Percentiles rank a stretch among this genome's conserved stretches.
Evolutionary conservation across 2,113 vertebrate species (phyloP).

Genomic region (Callionymus lyra): DNA sequence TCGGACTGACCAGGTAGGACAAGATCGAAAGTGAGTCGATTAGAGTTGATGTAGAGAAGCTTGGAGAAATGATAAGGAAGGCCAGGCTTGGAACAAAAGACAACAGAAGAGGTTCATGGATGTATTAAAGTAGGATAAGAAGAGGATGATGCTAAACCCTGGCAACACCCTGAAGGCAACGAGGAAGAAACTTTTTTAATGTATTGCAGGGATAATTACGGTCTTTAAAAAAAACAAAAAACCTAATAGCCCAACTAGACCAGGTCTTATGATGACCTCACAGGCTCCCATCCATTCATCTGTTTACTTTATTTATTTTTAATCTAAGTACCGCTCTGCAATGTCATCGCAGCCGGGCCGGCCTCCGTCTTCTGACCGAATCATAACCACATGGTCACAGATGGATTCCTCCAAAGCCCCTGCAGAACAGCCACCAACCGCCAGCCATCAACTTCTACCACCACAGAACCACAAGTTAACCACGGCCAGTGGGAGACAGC

Average conservation of each 20-base stretch:
- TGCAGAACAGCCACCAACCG: slow-evolving; percentile 35
- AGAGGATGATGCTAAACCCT: too few relatives aligned
- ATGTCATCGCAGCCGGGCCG: slow-evolving; percentile 17
- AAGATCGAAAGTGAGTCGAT: too few relatives aligned
- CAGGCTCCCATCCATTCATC: slow-evolving; percentile 6
- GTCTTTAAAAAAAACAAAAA: not conserved
- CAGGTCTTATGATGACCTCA: not conserved
- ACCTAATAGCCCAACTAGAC: not conserved
- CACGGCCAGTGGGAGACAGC: slow-evolving; percentile 14
- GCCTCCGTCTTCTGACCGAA: slow-evolving; percentile 36
- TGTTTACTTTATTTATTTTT: slow-evolving; percentile 6
- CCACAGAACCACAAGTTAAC: slow-evolving; percentile 50
- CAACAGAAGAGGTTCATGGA: too few relatives aligned
- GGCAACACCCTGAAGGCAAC: too few relatives aligned
- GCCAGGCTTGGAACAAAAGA: too few relatives aligned
- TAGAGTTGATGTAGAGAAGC: too few relatives aligned
- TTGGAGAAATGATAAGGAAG: too few relatives aligned
- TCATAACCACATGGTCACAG: slow-evolving; percentile 44
- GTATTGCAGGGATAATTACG: too few relatives aligned
- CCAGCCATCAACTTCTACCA: slow-evolving; percentile 45
- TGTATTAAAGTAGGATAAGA: too few relatives aligned
- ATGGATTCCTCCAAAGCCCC: slow-evolving; percentile 47
- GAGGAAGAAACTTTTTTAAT: too few relatives aligned
- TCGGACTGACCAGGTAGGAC: too few relatives aligned
- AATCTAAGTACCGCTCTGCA: slow-evolving; percentile 8